Evolutionary conservation across 64 coral and sea anemone species (phyloP).

Genomic region (Montipora cactus): DNA sequence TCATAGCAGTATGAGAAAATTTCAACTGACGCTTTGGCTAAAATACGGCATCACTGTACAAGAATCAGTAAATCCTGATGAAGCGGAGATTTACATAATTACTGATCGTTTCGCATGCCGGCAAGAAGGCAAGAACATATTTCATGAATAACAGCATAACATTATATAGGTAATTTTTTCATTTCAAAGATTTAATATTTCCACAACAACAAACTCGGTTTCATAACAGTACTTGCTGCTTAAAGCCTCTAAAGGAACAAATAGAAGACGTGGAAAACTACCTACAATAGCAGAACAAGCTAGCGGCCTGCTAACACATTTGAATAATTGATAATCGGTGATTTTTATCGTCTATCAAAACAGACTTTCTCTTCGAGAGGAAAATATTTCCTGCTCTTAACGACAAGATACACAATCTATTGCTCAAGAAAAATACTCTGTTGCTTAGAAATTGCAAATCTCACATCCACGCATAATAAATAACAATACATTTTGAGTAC

Average conservation of each 20-base stretch:
- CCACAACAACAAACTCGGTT: background rate
- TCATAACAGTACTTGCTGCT: conserved; percentile 34
- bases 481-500: conserved; percentile 69
- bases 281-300: conserved; percentile 53
- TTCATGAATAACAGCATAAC: conserved; percentile 2
- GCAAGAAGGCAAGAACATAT: background rate
- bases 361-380: conserved; percentile 14
- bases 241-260: conserved; percentile 18
- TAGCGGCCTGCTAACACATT: conserved; percentile 54
- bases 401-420: conserved; percentile 21
- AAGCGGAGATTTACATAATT: conserved; percentile 35
- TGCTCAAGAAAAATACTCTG: background rate
- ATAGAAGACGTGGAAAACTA: conserved; percentile 46
- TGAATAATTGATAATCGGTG: conserved; percentile 66
- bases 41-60: background rate
- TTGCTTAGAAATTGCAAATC: conserved; percentile 21
- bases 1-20: background rate
- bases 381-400: conserved; percentile 55
- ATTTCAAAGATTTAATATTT: background rate
- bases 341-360: conserved; percentile 63
- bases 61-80: conserved; percentile 28
- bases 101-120: background rate
- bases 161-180: background rate
- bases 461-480: conserved; percentile 10
- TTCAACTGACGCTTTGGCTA: background rate